These are phyloP conservation scores for Schmidtea mediterranea DNA, from an alignment of 1,140 invertebrate species.

Conservation along the genomic window DNA sequence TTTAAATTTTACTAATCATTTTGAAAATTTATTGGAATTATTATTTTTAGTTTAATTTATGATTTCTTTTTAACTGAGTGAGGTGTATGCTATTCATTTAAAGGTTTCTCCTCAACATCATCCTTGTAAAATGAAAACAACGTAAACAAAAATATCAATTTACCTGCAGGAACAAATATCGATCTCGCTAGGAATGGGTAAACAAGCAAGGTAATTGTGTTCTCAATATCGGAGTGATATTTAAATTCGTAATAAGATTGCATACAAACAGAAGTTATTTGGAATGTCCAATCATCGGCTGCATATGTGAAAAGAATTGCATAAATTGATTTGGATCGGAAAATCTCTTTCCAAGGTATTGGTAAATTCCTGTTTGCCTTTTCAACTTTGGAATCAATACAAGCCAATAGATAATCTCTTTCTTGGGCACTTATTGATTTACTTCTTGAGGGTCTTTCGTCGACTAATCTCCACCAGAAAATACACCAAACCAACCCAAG, in stretches of 20 bases:
- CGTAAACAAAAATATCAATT: background rate
- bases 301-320: background rate
- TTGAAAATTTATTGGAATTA: too few relatives aligned
- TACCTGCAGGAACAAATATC: background rate
- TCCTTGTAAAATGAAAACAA: too few relatives aligned
- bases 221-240: background rate
- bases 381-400: background rate
- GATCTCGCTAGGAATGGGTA: constrained; percentile 1
- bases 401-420: background rate
- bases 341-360: constrained; percentile 1
- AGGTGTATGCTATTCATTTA: too few relatives aligned
- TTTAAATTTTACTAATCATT: too few relatives aligned
- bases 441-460: background rate
- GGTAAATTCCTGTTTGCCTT: background rate
- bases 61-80: too few relatives aligned
- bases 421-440: background rate
- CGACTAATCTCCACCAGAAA: constrained; percentile 1
- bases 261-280: constrained; percentile 2
- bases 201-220: background rate
- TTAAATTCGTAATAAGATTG: background rate
- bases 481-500: background rate
- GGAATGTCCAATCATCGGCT: constrained; percentile 3
- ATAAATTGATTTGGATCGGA: background rate
- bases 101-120: too few relatives aligned
- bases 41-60: too few relatives aligned